phyloP scores from a whole-genome alignment of 2,888 invertebrate genomes.

The Hypomecis punctinalis region DNA sequence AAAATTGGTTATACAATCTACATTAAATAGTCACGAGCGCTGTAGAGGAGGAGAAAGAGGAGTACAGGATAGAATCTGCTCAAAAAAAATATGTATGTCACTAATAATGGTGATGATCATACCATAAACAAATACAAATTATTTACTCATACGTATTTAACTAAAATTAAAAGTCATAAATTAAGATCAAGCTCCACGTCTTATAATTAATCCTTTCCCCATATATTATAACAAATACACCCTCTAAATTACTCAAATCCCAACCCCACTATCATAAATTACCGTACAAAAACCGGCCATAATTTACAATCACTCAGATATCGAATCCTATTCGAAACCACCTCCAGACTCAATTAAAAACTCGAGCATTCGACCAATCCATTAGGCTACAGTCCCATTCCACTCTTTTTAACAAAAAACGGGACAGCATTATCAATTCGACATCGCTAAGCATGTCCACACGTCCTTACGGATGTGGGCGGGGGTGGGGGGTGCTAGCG shows the following conservation, averaged over 20 bases:
- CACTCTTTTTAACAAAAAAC: conserved; percentile 56
- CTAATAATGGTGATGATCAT: no score
- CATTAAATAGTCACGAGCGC: no score
- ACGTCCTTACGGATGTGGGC: conserved; percentile 62
- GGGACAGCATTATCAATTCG: conserved; percentile 72
- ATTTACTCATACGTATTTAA: background rate
- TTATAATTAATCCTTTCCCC: background rate
- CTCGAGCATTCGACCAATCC: conserved; percentile 44
- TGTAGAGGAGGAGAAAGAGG: no score
- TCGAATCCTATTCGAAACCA: conserved; percentile 24
- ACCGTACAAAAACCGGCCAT: conserved; percentile 30
- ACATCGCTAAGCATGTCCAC: conserved; percentile 76
- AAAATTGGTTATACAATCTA: no score
- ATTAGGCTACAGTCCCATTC: conserved; percentile 47
- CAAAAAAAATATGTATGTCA: no score
- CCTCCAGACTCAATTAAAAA: conserved; percentile 43
- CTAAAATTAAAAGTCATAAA: background rate
- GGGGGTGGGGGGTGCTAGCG: conserved; percentile 40
- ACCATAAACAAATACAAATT: no score
- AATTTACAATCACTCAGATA: conserved; percentile 33
- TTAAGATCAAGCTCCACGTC: background rate
- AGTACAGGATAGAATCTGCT: no score
- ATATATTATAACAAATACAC: background rate
- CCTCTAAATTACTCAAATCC: conserved; percentile 5
- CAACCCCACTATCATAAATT: conserved; percentile 19